Evolutionary conservation across 2,113 vertebrate genomes (phyloP), one percentile per base, ranked within the genome.

Genomic region (Verasper variegatus): DNA sequence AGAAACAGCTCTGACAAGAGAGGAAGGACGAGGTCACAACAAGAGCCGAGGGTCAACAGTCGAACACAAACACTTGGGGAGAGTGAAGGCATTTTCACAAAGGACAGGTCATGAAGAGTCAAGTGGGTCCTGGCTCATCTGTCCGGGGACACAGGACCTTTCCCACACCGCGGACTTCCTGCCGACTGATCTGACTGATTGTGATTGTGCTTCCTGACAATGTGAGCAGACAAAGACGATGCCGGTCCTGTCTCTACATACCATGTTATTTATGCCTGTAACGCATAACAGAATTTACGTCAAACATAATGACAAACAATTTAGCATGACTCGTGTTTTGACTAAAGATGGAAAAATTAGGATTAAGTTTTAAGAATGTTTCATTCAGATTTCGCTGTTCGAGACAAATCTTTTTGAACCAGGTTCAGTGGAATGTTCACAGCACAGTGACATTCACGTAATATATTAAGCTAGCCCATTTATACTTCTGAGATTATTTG

Each of bases 141-240:
- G 45, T 86, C 59, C 67, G 78, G 68, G 64, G 47, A 49, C 37
- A 37, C 26, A 63, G 63, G 63, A 61, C 47, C 61, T 84, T 92
- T 92, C 90, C 80, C 88, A 93, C 89, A 81, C 67, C 66, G 74
- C 76, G 14, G 45, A 63, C 78, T 90, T 93, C 79, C 91, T 90
- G 88, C 73, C 80, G 77, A 60, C 58, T 35, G 73, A 76, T 10
- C 70, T 20, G 51, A n/a, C 51, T n/a, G 51, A 54, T n/a, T n/a
- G 14, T 21, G 51, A 20, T 42, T 60, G 68, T 79, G 60, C 77
- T 89, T 89, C 85, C 85, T 83, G 78, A 73, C 70, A 74, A 57
- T 51, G 76, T 72, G 73, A 81, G 76, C 54, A 67, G 64, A 85
- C 62, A 71, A 63, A 89, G 82, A 89, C 51, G 8, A 64, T 13